Evolutionary conservation across 1,140 invertebrate species (phyloP).

Genomic region (Euwallacea similis): DNA sequence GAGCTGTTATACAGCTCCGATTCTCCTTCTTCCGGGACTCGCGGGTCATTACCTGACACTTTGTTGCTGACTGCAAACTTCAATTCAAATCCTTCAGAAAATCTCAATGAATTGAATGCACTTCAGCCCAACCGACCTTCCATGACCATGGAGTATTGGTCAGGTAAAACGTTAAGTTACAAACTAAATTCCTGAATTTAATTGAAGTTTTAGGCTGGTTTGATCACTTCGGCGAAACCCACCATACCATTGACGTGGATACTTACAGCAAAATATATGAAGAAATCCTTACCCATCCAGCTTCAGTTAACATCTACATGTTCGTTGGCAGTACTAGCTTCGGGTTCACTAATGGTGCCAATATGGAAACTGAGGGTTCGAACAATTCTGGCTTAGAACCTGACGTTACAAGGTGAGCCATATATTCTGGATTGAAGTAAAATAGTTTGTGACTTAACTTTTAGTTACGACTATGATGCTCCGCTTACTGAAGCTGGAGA

Average conservation of each 20-base stretch:
- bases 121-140: conserved; percentile 61
- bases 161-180: conserved; percentile 43
- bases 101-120: conserved; percentile 52
- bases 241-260: conserved; percentile 37
- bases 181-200: background rate
- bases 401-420: conserved; percentile 53
- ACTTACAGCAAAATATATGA: conserved; percentile 26
- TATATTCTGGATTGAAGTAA: background rate
- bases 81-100: conserved; percentile 46
- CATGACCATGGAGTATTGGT: conserved; percentile 68
- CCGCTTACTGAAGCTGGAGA: conserved; percentile 58
- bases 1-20: conserved; percentile 61
- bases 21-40: conserved; percentile 49
- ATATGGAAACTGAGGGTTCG: background rate
- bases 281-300: conserved; percentile 48
- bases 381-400: conserved; percentile 51
- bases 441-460: background rate
- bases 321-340: conserved; percentile 72
- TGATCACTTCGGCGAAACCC: conserved; percentile 53
- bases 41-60: conserved; percentile 51
- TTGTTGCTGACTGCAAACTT: conserved; percentile 56
- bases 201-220: conserved; percentile 60
- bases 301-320: conserved; percentile 71
- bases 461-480: conserved; percentile 62
- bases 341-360: conserved; percentile 66